Percentiles rank a stretch among this genome's conserved stretches.
Conservation (phyloP, 2,113 vertebrate genomes). For the Sialia sialis region DNA sequence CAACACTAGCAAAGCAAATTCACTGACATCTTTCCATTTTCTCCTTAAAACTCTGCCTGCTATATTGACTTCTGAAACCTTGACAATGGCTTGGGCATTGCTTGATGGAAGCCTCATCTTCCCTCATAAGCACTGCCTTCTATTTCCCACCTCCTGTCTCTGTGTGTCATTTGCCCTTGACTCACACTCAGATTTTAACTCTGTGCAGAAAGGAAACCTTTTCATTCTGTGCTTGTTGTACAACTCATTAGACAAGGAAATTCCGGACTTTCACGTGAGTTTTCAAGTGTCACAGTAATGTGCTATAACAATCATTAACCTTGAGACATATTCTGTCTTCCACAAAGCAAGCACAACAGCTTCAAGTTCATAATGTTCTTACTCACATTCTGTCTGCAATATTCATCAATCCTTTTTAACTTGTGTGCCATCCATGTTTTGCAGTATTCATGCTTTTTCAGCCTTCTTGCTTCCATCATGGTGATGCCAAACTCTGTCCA, state of each 20-base stretch:
- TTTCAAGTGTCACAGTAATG: not conserved
- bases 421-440: conserved; percentile 35
- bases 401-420: conserved; percentile 24
- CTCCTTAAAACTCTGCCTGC: not conserved
- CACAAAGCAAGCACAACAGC: not conserved
- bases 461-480: not conserved
- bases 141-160: not conserved
- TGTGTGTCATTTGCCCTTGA: not conserved
- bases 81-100: not conserved
- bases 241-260: not conserved
- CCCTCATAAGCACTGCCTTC: not conserved
- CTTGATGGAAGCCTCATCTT: not conserved
- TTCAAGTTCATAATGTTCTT: conserved; percentile 19
- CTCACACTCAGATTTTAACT: not conserved
- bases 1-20: not conserved
- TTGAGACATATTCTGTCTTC: not conserved
- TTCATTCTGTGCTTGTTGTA: not conserved
- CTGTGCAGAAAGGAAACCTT: not conserved
- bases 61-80: not conserved
- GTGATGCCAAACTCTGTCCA: not conserved
- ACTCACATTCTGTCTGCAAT: conserved; percentile 6
- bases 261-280: not conserved
- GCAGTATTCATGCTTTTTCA: conserved; percentile 5
- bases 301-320: conserved; percentile 22
- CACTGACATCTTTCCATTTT: not conserved